Evolutionary conservation across 1,140 invertebrate species (phyloP), one percentile per base, ranked within the genome.

Genomic region (Proales similis): DNA sequence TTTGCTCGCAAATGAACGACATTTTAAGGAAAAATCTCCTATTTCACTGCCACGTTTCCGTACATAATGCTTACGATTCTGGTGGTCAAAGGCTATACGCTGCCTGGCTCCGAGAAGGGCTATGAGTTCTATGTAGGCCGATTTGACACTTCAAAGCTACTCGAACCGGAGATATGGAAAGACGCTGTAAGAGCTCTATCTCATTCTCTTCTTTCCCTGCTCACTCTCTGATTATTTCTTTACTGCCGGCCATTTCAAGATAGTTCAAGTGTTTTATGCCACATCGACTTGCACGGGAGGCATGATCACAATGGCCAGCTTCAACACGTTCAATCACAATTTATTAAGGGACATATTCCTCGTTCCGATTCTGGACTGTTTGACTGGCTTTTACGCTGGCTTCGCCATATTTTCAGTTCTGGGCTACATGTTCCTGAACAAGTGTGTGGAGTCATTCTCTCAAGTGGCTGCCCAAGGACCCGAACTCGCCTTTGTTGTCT

Each of bases 401-500:
- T 60, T 60, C 36, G 36, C 53, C 14, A 60, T 60, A 68, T 96
- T 96, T 76, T 94, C 90, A 0, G 89, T 96, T 0, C 86, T 96
- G 38, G 91, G 91, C 3, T 90, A 0, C 30, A 60, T 60, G 53
- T 60, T 32, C 24, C 43, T 43, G 68, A 78, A 62, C 22, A 70
- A 67, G 2, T 66, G 67, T 24, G 67, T 69, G 17, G 45, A 17
- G 9, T 36, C 33, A 43, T 64, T 43, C 30, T 33, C 2, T 53
- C 33, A 63, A 26, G 47, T 48, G 17, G 53, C 38, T 62, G 64
- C 69, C 67, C 33, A 77, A 84, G 87, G 90, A 67, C 91, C 92
- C 26, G 94, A 93, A 32, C 73, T 98, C 61, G 90, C 91, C 2
- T 98, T 98, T 75, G 78, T 97, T 39, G 94, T 91, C 1, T 98